phyloP scores from a whole-genome alignment of 1,140 invertebrate genomes.

The Aphaenogaster ashmeadi region DNA sequence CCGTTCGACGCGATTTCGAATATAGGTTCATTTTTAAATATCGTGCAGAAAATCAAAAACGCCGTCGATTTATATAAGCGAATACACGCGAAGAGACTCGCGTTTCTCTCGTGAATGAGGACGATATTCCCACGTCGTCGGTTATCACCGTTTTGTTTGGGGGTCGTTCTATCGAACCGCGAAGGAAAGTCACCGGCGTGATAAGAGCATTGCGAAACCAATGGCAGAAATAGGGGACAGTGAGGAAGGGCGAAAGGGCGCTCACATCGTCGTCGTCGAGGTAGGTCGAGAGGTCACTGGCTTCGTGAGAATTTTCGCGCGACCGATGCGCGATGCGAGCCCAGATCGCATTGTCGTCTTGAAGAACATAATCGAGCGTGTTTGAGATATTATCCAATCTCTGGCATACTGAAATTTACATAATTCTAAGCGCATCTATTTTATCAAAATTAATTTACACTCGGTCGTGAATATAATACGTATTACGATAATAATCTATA shows the following conservation, averaged over 20 bases:
- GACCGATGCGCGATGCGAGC: background rate
- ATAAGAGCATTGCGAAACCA: conserved; percentile 55
- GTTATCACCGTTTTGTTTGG: conserved; percentile 37
- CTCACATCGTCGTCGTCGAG: conserved; percentile 4
- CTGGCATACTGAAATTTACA: background rate
- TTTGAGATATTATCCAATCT: conserved; percentile 24
- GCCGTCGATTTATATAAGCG: background rate
- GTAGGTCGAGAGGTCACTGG: conserved; percentile 55
- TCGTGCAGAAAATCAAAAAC: conserved; percentile 42
- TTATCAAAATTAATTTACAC: background rate
- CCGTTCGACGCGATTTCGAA: background rate
- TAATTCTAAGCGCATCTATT: background rate
- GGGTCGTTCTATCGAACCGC: conserved; percentile 10
- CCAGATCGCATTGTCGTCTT: conserved; percentile 25
- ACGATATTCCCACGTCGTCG: conserved; percentile 4
- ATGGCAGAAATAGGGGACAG: background rate
- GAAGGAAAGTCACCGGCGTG: conserved; percentile 36
- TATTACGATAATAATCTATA: background rate
- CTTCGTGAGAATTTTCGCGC: conserved; percentile 55
- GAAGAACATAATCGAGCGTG: conserved; percentile 14
- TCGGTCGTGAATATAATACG: background rate
- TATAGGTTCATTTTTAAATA: background rate
- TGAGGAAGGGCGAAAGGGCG: conserved; percentile 18
- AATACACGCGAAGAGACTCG: background rate
- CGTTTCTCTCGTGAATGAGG: background rate